Evolutionary conservation across 2,113 vertebrate species (phyloP).

Genomic region (Coturnix japonica): DNA sequence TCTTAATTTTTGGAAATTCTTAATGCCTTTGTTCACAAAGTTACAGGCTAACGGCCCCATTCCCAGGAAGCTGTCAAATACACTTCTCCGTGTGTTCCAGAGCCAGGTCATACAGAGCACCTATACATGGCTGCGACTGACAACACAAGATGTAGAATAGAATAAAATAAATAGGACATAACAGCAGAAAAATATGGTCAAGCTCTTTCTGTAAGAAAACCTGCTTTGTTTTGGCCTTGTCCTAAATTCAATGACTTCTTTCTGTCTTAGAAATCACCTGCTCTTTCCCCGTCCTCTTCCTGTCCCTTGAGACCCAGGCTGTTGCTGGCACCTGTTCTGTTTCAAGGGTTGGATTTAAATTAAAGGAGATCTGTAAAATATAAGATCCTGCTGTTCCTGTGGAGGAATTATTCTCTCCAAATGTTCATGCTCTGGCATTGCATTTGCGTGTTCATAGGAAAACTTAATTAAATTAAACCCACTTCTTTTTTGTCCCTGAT

Average conservation of each 20-base stretch:
- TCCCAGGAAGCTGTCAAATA: neutral
- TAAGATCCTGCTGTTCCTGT: neutral
- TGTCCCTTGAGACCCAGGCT: neutral
- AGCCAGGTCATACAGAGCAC: neutral
- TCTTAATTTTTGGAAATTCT: neutral
- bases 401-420: neutral
- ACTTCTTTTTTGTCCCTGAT: neutral
- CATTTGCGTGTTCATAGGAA: neutral
- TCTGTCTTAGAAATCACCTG: neutral
- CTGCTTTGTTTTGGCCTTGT: neutral
- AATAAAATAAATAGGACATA: neutral
- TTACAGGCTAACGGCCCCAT: neutral
- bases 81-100: fast-evolving
- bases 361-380: neutral
- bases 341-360: neutral
- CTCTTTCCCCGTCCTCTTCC: neutral
- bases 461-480: neutral
- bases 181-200: neutral
- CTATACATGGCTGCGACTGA: neutral
- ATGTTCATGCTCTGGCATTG: neutral
- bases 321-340: neutral
- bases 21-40: neutral
- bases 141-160: neutral
- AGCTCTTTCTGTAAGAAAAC: neutral
- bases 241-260: neutral